These are phyloP conservation scores for Temnothorax longispinosus DNA, from an alignment of 1,140 invertebrate genomes.

Conservation along the genomic window DNA sequence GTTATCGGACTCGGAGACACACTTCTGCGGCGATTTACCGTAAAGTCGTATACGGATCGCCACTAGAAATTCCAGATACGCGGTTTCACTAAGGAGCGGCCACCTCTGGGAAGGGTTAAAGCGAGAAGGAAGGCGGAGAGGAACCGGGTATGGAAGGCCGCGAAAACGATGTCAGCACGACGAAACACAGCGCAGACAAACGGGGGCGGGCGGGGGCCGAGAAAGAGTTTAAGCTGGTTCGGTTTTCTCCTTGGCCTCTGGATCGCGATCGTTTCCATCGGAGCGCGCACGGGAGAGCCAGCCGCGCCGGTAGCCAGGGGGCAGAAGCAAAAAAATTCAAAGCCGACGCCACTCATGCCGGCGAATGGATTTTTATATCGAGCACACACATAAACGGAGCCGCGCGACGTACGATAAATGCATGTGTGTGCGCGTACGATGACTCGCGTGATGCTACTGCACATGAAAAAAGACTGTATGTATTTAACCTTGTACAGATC, in stretches of 20 bases:
- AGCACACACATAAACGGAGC: background rate
- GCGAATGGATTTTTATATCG: conserved; percentile 68
- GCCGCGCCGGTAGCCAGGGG: conserved; percentile 57
- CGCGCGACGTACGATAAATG: conserved; percentile 11
- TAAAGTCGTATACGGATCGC: conserved; percentile 11
- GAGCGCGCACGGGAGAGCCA: conserved; percentile 54
- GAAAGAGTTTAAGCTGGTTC: conserved; percentile 74
- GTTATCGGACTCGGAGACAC: background rate
- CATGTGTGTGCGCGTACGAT: conserved; percentile 1
- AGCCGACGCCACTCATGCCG: conserved; percentile 55
- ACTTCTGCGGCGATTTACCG: background rate
- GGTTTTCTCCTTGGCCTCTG: conserved; percentile 73
- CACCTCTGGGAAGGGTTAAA: conserved; percentile 11
- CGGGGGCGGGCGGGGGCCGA: conserved; percentile 58
- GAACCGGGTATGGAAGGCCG: conserved; percentile 61
- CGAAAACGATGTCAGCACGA: conserved; percentile 73
- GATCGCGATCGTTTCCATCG: conserved; percentile 71
- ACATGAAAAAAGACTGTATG: background rate
- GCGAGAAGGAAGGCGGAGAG: conserved; percentile 23
- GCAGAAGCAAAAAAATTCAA: conserved; percentile 60
- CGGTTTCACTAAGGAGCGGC: conserved; percentile 50
- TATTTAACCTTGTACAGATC: conserved; percentile 18
- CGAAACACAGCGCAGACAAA: conserved; percentile 61
- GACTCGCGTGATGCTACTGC: conserved; percentile 31
- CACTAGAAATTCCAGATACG: conserved; percentile 47